Evolutionary conservation across 1,140 invertebrate genomes (phyloP).

Genomic region (Aphidius ervi): DNA sequence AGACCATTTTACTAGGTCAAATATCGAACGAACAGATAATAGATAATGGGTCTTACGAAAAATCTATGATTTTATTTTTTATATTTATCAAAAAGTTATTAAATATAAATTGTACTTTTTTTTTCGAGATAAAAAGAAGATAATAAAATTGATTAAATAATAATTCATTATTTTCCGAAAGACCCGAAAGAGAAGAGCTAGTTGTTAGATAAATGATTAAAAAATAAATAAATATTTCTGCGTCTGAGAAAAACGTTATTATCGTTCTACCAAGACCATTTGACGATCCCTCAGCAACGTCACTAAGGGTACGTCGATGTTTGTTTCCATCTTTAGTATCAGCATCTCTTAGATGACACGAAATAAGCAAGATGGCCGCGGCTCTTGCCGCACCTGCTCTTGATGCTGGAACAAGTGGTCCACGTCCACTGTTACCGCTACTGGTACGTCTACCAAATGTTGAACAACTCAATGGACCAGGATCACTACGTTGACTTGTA

Average conservation of each 20-base stretch:
- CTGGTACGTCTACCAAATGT: slow-evolving; percentile 59
- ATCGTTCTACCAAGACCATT: slow-evolving; percentile 51
- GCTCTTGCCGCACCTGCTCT: slow-evolving; percentile 83
- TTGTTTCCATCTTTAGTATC: slow-evolving; percentile 31
- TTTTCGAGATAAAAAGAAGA: too few relatives aligned
- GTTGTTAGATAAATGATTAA: neutral
- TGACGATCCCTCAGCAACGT: slow-evolving; percentile 56
- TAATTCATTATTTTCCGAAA: neutral
- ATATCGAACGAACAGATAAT: too few relatives aligned
- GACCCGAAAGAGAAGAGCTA: neutral
- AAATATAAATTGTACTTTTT: too few relatives aligned
- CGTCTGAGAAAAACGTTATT: slow-evolving; percentile 20
- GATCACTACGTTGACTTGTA: slow-evolving; percentile 62
- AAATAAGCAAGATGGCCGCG: slow-evolving; percentile 86
- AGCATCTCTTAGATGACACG: slow-evolving; percentile 67
- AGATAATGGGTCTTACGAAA: too few relatives aligned
- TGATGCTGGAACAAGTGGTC: slow-evolving; percentile 66
- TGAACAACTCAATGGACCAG: slow-evolving; percentile 58
- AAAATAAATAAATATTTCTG: slow-evolving; percentile 2
- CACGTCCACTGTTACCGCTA: slow-evolving; percentile 54
- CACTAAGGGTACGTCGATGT: slow-evolving; percentile 52
- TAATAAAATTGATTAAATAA: too few relatives aligned
- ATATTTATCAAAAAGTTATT: too few relatives aligned
- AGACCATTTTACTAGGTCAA: too few relatives aligned
- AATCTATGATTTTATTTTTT: too few relatives aligned